Evolutionary conservation across 2,797 vertebrate genomes (phyloP).

Genomic region (Benthosema pterotum): DNA sequence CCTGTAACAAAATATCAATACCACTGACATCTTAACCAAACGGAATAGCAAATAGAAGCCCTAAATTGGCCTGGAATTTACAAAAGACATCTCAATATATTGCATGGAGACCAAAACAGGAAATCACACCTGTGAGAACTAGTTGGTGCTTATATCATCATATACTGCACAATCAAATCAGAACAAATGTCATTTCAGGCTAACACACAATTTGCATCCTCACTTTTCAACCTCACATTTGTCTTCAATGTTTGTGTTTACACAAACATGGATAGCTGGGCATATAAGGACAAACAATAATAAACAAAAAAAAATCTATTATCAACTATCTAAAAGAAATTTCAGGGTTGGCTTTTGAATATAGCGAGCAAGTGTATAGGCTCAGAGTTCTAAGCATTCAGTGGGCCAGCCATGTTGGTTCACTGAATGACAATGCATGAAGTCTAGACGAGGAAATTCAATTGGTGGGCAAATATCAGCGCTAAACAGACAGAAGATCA

Average conservation of each 20-base stretch:
- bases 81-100: constrained; percentile 23
- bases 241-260: too few species aligned
- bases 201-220: too few species aligned
- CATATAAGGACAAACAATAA: too few species aligned
- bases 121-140: too few species aligned
- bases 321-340: constrained; percentile 2
- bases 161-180: too few species aligned
- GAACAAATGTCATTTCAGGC: too few species aligned
- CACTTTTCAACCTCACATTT: too few species aligned
- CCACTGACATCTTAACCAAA: constrained; percentile 50
- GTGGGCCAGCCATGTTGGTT: constrained; percentile 11
- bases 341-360: constrained; percentile 29
- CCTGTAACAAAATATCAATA: constrained; percentile 66
- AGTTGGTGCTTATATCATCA: too few species aligned
- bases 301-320: constrained; percentile 8
- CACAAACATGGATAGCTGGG: too few species aligned
- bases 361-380: constrained; percentile 9
- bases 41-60: constrained; percentile 58
- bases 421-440: constrained; percentile 35
- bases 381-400: constrained; percentile 21
- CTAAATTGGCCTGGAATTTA: constrained; percentile 25
- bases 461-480: constrained; percentile 48
- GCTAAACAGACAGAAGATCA: constrained; percentile 48
- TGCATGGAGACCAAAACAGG: constrained; percentile 11
- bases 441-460: constrained; percentile 54